Evolutionary conservation across 2,888 invertebrate genomes (phyloP).

Genomic region (Platycheirus albimanus): DNA sequence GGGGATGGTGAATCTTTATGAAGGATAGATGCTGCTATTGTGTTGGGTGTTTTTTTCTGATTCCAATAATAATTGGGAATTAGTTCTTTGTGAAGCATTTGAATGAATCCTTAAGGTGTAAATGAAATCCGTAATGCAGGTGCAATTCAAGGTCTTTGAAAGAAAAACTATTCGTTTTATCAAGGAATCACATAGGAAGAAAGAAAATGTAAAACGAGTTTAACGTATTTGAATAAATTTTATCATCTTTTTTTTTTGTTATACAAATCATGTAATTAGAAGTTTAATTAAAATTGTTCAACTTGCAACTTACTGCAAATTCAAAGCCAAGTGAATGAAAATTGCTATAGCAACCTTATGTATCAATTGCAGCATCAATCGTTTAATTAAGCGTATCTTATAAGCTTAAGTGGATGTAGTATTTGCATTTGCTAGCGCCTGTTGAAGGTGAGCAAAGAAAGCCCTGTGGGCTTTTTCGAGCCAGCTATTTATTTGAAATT

Average conservation of each 20-base stretch:
- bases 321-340: too few species aligned
- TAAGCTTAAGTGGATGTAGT: neutral
- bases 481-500: neutral
- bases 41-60: neutral
- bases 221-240: too few species aligned
- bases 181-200: neutral
- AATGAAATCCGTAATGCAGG: conserved; percentile 34
- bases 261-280: neutral
- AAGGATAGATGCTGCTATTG: conserved; percentile 4
- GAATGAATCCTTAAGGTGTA: neutral
- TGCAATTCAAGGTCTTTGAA: conserved; percentile 6
- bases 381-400: neutral
- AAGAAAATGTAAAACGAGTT: too few species aligned
- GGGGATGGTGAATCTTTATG: conserved; percentile 47
- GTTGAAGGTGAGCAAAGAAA: neutral
- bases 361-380: neutral
- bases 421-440: neutral
- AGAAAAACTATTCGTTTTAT: neutral
- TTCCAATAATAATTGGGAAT: too few species aligned
- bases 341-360: too few species aligned
- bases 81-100: too few species aligned
- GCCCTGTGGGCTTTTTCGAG: neutral
- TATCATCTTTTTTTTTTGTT: neutral
- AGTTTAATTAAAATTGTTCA: too few species aligned
- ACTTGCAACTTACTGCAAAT: too few species aligned